These are phyloP conservation scores for Gobiocypris rarus DNA, from an alignment of 2,113 vertebrate species.

Conservation along the genomic window DNA sequence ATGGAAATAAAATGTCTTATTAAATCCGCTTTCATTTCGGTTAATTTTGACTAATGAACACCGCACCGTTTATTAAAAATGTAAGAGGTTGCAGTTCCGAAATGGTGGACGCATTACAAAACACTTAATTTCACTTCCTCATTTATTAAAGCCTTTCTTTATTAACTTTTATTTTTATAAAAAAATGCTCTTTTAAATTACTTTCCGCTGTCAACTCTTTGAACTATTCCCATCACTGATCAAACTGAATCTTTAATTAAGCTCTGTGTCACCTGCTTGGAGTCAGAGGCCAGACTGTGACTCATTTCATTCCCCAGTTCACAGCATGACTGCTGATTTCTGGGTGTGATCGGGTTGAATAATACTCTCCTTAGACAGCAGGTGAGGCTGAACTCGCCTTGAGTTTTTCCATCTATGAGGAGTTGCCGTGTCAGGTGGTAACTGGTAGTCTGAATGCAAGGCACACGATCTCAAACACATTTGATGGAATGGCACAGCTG, in stretches of 20 bases:
- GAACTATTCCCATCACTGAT: constrained; percentile 3
- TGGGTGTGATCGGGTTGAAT: constrained; percentile 13
- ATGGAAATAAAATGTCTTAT: not conserved
- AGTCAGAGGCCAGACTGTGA: constrained; percentile 8
- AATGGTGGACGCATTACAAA: not conserved
- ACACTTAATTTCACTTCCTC: not conserved
- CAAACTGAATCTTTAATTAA: constrained; percentile 35
- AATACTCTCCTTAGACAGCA: constrained; percentile 31
- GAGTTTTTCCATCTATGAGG: constrained; percentile 23
- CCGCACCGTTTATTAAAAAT: not conserved
- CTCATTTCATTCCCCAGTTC: constrained; percentile 33
- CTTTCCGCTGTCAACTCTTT: not conserved
- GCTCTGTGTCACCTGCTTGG: constrained; percentile 20
- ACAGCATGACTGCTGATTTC: constrained; percentile 17
- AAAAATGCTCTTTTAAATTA: not conserved
- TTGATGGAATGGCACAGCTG: constrained; percentile 16
- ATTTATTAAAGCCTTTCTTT: not conserved
- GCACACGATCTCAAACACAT: constrained; percentile 6
- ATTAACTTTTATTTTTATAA: not conserved
- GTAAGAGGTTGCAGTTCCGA: not conserved
- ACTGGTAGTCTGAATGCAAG: constrained; percentile 11
- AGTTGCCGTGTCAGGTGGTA: constrained; percentile 24
- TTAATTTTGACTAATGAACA: not conserved
- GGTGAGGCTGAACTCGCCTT: constrained; percentile 29
- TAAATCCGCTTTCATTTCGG: not conserved